Evolutionary conservation across 2,797 vertebrate species (phyloP).

Genomic region (Melanogrammus aeglefinus): DNA sequence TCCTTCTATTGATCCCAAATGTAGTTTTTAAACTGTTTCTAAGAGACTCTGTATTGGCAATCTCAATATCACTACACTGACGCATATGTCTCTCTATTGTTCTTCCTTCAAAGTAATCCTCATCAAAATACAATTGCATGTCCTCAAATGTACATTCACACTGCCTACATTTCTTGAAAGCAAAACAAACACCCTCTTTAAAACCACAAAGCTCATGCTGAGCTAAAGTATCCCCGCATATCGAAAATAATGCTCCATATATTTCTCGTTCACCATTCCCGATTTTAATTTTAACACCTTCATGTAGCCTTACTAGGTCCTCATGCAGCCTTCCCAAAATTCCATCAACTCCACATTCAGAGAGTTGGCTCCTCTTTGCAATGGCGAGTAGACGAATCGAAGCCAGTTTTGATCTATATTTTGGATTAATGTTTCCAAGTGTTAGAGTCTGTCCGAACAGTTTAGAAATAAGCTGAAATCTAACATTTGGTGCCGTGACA

Average conservation of each 20-base stretch:
- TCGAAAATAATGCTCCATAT: conserved; percentile 17
- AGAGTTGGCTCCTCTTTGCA: conserved; percentile 34
- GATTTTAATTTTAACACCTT: conserved; percentile 18
- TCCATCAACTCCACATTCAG: conserved; percentile 32
- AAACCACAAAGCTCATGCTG: conserved; percentile 22
- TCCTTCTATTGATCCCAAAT: conserved; percentile 14
- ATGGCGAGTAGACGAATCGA: conserved; percentile 33
- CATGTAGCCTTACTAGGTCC: conserved; percentile 15
- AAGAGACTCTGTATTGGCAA: conserved; percentile 12
- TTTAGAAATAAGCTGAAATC: too few relatives aligned
- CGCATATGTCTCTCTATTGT: conserved; percentile 12
- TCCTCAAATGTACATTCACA: conserved; percentile 25
- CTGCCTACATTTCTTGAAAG: neutral
- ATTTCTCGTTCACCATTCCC: conserved; percentile 21
- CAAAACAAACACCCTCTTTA: conserved; percentile 31
- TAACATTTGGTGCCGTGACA: too few relatives aligned
- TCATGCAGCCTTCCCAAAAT: conserved; percentile 26
- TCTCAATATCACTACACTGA: conserved; percentile 15
- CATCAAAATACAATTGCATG: conserved; percentile 24
- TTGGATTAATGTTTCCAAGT: conserved; percentile 35
- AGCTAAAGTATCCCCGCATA: conserved; percentile 12
- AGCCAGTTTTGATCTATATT: conserved; percentile 35
- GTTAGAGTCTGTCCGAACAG: too few relatives aligned
- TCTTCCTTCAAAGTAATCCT: conserved; percentile 25
- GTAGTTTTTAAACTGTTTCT: neutral